Evolutionary conservation across 2,888 invertebrate species (phyloP).

Genomic region (Epirrita christyi): DNA sequence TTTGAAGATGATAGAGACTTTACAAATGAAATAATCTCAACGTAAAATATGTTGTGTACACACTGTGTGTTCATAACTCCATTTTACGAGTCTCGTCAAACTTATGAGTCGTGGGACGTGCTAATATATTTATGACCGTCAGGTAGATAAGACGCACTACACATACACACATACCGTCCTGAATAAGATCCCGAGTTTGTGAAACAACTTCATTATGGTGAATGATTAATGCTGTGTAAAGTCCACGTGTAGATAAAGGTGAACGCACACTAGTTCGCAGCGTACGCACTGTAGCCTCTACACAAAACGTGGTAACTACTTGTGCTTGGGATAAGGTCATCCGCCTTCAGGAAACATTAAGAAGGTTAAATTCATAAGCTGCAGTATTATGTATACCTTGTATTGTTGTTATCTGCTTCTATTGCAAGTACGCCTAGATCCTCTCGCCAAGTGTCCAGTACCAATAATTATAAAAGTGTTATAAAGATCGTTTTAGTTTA

Average conservation of each 20-base stretch:
- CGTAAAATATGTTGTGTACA: no score
- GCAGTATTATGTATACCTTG: no score
- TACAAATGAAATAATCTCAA: no score
- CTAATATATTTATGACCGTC: constrained; percentile 13
- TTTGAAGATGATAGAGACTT: no score
- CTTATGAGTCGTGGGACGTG: constrained; percentile 6
- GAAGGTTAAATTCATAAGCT: no score
- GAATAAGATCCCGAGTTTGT: constrained; percentile 5
- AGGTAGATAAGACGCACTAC: constrained; percentile 10
- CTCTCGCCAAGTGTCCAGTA: background rate
- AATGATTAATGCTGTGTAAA: constrained; percentile 13
- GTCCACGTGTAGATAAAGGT: background rate
- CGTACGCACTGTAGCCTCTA: background rate
- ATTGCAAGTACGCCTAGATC: no score
- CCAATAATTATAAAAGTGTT: background rate
- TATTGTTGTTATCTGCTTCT: no score
- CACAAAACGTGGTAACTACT: no score
- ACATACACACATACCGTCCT: constrained; percentile 11
- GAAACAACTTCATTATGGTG: constrained; percentile 8
- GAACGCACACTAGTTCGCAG: no score
- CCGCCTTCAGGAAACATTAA: no score
- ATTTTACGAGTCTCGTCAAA: constrained; percentile 7
- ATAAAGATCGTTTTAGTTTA: background rate
- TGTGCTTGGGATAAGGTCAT: no score
- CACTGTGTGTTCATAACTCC: background rate